These are phyloP conservation scores for Platorchestia sp. DNA, from an alignment of 1,140 invertebrate species.

Conservation along the genomic window DNA sequence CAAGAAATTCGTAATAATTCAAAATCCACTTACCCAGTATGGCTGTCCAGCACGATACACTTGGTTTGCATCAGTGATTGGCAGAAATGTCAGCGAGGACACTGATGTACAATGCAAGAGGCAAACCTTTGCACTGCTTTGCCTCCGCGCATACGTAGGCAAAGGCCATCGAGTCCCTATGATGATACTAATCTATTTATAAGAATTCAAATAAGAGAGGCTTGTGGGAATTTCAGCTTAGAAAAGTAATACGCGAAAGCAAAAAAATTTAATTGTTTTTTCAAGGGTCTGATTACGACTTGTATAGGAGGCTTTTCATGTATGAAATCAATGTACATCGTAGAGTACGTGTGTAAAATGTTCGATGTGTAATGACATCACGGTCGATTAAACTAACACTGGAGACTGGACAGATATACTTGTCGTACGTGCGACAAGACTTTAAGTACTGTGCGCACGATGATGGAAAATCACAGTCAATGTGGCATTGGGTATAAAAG, in stretches of 20 bases:
- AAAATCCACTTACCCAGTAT: neutral
- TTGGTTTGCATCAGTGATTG: neutral
- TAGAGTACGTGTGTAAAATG: too few relatives aligned
- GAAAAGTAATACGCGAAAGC: neutral
- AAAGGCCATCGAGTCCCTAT: neutral
- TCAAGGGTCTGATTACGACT: neutral
- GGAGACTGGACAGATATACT: neutral
- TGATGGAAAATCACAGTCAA: neutral
- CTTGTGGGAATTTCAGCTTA: neutral
- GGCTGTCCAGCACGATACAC: neutral
- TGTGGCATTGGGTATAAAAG: neutral
- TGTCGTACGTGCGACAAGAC: neutral
- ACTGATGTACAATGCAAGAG: slow-evolving; percentile 11
- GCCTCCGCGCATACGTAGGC: neutral
- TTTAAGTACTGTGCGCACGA: neutral
- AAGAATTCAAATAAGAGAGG: neutral
- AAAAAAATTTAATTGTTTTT: neutral
- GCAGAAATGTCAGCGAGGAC: neutral
- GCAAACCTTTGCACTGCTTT: neutral
- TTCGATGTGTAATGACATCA: too few relatives aligned
- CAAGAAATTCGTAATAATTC: neutral
- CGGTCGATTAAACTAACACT: too few relatives aligned
- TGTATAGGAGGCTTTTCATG: neutral
- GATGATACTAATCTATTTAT: neutral
- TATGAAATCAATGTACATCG: neutral